phyloP scores from a whole-genome alignment of 2,888 invertebrate genomes.

The Omphaloscelis lunosa region DNA sequence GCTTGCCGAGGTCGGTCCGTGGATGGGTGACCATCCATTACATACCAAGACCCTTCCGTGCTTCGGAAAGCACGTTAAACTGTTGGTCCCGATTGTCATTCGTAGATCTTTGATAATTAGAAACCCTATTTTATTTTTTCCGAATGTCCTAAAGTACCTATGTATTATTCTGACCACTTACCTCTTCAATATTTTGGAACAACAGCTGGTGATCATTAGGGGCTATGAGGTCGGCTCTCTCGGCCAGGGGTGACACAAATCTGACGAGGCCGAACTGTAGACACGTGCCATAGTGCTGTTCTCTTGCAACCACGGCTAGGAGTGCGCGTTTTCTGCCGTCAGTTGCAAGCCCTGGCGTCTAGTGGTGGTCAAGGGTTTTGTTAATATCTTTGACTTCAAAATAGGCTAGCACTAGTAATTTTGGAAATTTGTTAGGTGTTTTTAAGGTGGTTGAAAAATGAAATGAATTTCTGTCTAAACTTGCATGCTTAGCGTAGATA shows the following conservation, averaged over 20 bases:
- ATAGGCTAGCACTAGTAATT: neutral
- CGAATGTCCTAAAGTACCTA: neutral
- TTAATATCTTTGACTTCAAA: neutral
- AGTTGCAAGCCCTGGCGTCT: slow-evolving; percentile 87
- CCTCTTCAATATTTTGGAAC: slow-evolving; percentile 96
- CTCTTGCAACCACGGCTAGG: slow-evolving; percentile 94
- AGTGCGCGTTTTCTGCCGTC: slow-evolving; percentile 93
- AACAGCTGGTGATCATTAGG: slow-evolving; percentile 94
- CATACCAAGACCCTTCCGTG: neutral
- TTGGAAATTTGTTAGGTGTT: neutral
- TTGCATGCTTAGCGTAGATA: neutral
- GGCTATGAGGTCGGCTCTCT: slow-evolving; percentile 94
- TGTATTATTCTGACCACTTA: slow-evolving; percentile 69
- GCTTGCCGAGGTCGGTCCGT: neutral
- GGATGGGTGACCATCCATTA: neutral
- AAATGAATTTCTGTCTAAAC: neutral
- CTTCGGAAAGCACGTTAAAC: neutral
- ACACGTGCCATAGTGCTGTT: slow-evolving; percentile 94
- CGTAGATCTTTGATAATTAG: too few relatives aligned
- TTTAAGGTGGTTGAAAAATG: neutral
- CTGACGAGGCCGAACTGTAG: slow-evolving; percentile 95
- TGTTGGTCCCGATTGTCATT: neutral
- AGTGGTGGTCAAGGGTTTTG: slow-evolving; percentile 47
- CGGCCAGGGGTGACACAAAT: slow-evolving; percentile 94
- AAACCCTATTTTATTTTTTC: neutral